These are phyloP conservation scores for Onychomys arenicola DNA, from an alignment of 2,797 vertebrate species.

Conservation along the genomic window DNA sequence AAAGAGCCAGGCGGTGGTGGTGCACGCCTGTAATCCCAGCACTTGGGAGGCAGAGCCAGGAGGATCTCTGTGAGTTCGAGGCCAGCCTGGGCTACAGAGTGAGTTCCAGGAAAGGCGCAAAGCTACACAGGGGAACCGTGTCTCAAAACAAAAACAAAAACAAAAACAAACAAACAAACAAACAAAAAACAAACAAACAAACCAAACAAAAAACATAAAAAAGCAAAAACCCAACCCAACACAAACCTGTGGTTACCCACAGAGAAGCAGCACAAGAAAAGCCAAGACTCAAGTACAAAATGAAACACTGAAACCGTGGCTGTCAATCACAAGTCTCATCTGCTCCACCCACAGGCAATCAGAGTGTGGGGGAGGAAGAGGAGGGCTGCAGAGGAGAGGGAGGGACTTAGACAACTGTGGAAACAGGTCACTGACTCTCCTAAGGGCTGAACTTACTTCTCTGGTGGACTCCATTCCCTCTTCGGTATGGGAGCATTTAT, in stretches of 20 bases:
- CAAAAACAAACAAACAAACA: too few species aligned
- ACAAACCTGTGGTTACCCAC: not conserved
- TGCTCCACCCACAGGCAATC: not conserved
- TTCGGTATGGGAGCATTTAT: not conserved
- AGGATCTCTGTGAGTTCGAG: too few species aligned
- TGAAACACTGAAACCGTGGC: not conserved
- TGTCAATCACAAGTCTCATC: not conserved
- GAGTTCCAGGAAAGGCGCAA: too few species aligned
- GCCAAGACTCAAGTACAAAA: conserved; percentile 1
- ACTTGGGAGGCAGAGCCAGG: too few species aligned
- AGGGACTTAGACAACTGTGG: not conserved
- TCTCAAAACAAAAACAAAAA: too few species aligned
- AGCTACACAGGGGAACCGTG: too few species aligned
- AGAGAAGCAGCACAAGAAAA: not conserved
- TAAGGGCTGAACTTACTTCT: not conserved
- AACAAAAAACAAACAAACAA: too few species aligned
- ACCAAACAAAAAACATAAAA: too few species aligned
- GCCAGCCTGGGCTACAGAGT: too few species aligned
- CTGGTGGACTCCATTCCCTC: not conserved
- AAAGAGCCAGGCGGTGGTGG: too few species aligned
- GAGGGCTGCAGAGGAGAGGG: not conserved
- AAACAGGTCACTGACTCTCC: not conserved
- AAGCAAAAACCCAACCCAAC: too few species aligned
- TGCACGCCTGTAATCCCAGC: too few species aligned
- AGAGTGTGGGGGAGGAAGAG: not conserved